Percentiles rank a stretch among this genome's conserved stretches.
These are phyloP conservation scores for Lasioglossum baleicum DNA, from an alignment of 1,140 invertebrate genomes.

Conservation along the genomic window DNA sequence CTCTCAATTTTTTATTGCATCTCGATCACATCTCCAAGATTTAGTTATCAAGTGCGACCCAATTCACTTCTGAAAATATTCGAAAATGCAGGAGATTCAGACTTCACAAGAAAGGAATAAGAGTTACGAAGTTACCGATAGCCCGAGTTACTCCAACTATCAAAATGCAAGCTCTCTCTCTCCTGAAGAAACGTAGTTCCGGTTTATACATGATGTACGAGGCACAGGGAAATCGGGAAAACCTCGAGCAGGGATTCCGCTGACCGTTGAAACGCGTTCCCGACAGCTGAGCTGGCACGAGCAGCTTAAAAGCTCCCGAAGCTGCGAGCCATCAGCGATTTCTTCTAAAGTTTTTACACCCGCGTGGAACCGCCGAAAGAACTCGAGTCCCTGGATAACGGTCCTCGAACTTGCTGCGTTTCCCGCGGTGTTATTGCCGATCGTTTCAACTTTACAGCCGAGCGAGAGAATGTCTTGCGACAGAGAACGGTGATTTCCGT, in stretches of 20 bases:
- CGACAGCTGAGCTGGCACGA: constrained; percentile 30
- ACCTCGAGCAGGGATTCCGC: constrained; percentile 26
- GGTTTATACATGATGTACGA: too few relatives aligned
- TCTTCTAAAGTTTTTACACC: constrained; percentile 27
- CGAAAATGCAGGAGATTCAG: too few relatives aligned
- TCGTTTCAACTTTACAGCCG: neutral
- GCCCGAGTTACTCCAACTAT: too few relatives aligned
- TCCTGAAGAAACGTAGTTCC: neutral
- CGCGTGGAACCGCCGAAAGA: neutral
- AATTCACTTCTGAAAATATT: too few relatives aligned
- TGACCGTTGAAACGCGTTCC: constrained; percentile 47
- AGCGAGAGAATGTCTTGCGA: neutral
- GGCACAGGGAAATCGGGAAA: neutral
- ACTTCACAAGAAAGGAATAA: too few relatives aligned
- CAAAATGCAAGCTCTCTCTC: neutral
- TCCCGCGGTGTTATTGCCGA: neutral
- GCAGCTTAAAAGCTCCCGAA: constrained; percentile 32
- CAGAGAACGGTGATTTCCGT: too few relatives aligned
- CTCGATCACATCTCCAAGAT: too few relatives aligned
- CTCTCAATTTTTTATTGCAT: too few relatives aligned
- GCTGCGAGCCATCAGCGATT: constrained; percentile 14
- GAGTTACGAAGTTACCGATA: too few relatives aligned
- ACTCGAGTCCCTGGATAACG: constrained; percentile 18
- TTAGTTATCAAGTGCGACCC: too few relatives aligned
- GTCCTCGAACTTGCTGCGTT: neutral